These are phyloP conservation scores for Anoplophora glabripennis DNA, from an alignment of 1,140 invertebrate genomes.

Conservation along the genomic window DNA sequence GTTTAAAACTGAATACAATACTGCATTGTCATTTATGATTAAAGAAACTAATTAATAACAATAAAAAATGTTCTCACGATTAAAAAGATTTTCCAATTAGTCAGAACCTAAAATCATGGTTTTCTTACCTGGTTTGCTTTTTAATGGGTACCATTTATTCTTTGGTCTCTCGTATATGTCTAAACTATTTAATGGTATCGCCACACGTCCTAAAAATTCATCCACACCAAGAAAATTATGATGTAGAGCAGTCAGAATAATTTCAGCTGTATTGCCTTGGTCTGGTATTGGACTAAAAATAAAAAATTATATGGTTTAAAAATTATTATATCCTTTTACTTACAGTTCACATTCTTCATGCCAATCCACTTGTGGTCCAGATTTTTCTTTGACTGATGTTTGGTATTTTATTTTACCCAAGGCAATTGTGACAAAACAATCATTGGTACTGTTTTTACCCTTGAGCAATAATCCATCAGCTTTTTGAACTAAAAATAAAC, in stretches of 20 bases:
- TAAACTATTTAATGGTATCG: constrained; percentile 80
- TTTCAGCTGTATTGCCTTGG: constrained; percentile 82
- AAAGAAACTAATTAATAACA: too few species aligned
- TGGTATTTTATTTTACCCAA: constrained; percentile 95
- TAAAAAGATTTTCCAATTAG: constrained; percentile 1
- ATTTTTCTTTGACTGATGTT: constrained; percentile 91
- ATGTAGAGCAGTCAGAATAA: constrained; percentile 81
- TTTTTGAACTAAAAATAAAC: constrained; percentile 60
- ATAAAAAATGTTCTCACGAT: background rate
- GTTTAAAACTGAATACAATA: too few species aligned
- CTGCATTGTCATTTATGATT: too few species aligned
- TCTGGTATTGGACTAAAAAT: constrained; percentile 70
- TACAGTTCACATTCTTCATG: constrained; percentile 93
- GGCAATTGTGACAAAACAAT: constrained; percentile 92
- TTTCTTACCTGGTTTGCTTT: constrained; percentile 57
- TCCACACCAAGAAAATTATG: constrained; percentile 87
- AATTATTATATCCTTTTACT: constrained; percentile 44
- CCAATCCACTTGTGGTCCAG: constrained; percentile 81
- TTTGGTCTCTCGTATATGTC: constrained; percentile 86
- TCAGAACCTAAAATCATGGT: background rate
- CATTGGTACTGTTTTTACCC: constrained; percentile 89
- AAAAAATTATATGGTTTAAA: background rate
- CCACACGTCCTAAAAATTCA: constrained; percentile 85
- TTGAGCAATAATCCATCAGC: constrained; percentile 72
- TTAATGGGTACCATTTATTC: constrained; percentile 69